A percentile compares a stretch with the other conserved stretches of the same genome.
Conservation (phyloP, 1,140 invertebrate genomes). For the Drosophila equinoxialis region DNA sequence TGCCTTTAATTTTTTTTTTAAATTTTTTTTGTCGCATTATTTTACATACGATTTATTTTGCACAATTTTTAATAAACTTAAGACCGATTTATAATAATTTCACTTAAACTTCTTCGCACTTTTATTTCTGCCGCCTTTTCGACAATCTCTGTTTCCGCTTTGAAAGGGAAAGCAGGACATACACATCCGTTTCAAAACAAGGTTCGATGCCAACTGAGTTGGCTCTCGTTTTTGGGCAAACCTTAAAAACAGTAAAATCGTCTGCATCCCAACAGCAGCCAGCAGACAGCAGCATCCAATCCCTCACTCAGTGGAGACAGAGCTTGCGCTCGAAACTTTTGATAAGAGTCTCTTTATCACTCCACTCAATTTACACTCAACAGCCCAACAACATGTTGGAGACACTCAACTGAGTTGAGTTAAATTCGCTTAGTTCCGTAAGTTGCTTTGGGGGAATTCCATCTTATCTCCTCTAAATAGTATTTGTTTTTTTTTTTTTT, state of each 20-base stretch:
- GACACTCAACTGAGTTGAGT: background rate
- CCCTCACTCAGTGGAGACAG: constrained; percentile 17
- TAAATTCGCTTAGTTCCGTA: too few relatives aligned
- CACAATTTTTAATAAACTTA: constrained; percentile 2
- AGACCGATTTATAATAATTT: background rate
- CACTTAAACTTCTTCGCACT: background rate
- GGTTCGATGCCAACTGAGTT: constrained; percentile 65
- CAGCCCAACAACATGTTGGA: background rate
- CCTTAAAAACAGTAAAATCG: constrained; percentile 39
- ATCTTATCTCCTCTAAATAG: background rate
- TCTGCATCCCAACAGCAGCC: background rate
- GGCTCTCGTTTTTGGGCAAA: constrained; percentile 29
- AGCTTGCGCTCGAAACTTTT: constrained; percentile 55
- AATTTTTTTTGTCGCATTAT: background rate
- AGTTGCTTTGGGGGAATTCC: background rate
- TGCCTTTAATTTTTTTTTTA: constrained; percentile 1
- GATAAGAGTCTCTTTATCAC: constrained; percentile 45
- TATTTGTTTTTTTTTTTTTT: background rate
- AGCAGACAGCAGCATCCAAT: constrained; percentile 32
- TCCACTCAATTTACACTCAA: constrained; percentile 26
- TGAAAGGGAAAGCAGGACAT: constrained; percentile 14
- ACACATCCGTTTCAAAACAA: constrained; percentile 69
- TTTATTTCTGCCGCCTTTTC: constrained; percentile 41
- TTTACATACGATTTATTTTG: constrained; percentile 3
- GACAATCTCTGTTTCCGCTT: constrained; percentile 25